Conservation (phyloP, 2,888 invertebrate genomes). For the Stenurella melanura region DNA sequence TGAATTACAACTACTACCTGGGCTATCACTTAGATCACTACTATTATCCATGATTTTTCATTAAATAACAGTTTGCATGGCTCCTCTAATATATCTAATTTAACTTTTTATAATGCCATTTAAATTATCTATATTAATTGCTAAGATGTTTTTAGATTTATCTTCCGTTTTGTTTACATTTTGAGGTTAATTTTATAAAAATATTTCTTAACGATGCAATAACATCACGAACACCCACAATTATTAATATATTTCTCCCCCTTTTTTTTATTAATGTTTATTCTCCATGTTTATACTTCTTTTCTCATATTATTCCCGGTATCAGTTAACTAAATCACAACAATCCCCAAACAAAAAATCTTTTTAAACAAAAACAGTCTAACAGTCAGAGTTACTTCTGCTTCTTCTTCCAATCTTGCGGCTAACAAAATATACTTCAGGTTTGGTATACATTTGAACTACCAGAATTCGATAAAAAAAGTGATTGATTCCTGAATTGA, state of each 20-base stretch:
- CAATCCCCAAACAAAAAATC: slow-evolving; percentile 14
- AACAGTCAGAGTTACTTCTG: not conserved
- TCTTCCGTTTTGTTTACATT: slow-evolving; percentile 36
- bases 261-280: slow-evolving; percentile 2
- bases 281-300: not conserved
- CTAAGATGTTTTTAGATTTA: slow-evolving; percentile 52
- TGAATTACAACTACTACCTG: slow-evolving; percentile 59
- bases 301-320: not conserved
- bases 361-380: slow-evolving; percentile 28
- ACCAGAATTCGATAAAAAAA: too few species aligned
- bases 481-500: too few species aligned
- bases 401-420: not conserved
- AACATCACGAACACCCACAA: not conserved
- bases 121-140: not conserved
- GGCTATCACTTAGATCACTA: slow-evolving; percentile 57
- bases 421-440: not conserved
- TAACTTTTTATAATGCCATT: not conserved
- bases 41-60: slow-evolving; percentile 60
- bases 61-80: slow-evolving; percentile 47
- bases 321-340: not conserved
- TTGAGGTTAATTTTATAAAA: slow-evolving; percentile 28
- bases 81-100: slow-evolving; percentile 4
- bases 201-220: not conserved
- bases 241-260: not conserved
- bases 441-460: not conserved